Evolutionary conservation across 2,797 vertebrate species (phyloP).

Genomic region (Gobio occitaniae): DNA sequence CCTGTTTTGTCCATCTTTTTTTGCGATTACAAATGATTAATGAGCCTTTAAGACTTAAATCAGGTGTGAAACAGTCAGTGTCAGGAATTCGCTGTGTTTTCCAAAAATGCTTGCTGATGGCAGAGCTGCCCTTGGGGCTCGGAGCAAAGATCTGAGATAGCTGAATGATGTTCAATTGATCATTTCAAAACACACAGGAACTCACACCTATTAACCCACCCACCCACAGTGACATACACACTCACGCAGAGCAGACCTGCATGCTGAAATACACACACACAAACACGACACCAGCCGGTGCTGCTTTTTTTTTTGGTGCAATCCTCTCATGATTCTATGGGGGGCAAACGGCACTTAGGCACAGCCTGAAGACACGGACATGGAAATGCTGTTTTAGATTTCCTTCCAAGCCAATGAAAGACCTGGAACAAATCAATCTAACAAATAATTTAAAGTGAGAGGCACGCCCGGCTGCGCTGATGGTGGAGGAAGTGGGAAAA

Average conservation of each 20-base stretch:
- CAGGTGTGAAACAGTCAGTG: slow-evolving; percentile 50
- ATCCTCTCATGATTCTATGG: slow-evolving; percentile 58
- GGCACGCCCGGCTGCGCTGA: slow-evolving; percentile 89
- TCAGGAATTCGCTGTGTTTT: slow-evolving; percentile 37
- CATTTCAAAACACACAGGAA: slow-evolving; percentile 44
- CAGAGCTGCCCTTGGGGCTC: slow-evolving; percentile 38
- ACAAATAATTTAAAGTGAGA: slow-evolving; percentile 89
- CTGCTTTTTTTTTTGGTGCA: slow-evolving; percentile 26
- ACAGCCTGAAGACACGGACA: slow-evolving; percentile 67
- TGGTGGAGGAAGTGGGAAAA: slow-evolving; percentile 90
- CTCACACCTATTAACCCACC: slow-evolving; percentile 32
- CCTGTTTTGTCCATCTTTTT: slow-evolving; percentile 60
- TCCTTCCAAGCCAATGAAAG: slow-evolving; percentile 68
- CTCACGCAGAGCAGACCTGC: slow-evolving; percentile 17
- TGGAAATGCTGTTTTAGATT: slow-evolving; percentile 79
- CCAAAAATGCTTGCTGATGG: slow-evolving; percentile 29
- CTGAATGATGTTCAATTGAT: slow-evolving; percentile 51
- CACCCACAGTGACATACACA: slow-evolving; percentile 30
- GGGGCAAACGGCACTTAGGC: slow-evolving; percentile 75
- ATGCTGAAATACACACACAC: slow-evolving; percentile 38
- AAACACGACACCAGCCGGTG: slow-evolving; percentile 35
- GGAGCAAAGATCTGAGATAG: slow-evolving; percentile 43
- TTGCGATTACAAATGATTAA: slow-evolving; percentile 52
- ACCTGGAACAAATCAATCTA: slow-evolving; percentile 84
- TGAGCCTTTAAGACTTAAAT: slow-evolving; percentile 49